Evolutionary conservation across 2,113 vertebrate species (phyloP), one percentile per base, ranked within the genome.

Genomic region (Cyphomyrus discorhynchus): DNA sequence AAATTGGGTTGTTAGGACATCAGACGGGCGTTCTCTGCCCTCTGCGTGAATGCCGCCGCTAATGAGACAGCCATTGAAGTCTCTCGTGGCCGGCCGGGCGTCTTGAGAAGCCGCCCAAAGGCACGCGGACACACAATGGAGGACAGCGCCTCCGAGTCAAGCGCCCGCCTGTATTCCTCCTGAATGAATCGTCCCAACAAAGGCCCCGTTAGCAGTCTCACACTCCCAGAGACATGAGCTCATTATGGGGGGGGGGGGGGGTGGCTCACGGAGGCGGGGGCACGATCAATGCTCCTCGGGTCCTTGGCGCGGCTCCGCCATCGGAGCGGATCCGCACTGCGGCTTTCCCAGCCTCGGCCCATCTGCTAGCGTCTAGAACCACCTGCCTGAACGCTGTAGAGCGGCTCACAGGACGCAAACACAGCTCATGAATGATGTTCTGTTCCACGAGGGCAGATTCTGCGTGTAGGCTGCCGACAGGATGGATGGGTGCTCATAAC

Each of bases 121-220:
- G 95, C 95, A 95, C 93, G 94, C 94, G 95, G 93, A 91, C 91
- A 42, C 93, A 93, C 93, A 93, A 93, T 93, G 93, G 92, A 93
- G 94, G 94, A 93, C 92, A 88, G 91, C 93, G 92, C 93, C 93
- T 94, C 94, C 92, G 93, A 92, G 94, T 95, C 94, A 93, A 94
- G 93, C 93, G 92, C 93, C 92, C 92, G 92, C 94, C 95, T 94
- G 95, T 94, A 93, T 94, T 94, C 94, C 95, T 94, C 95, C 95
- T 95, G 95, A 92, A 91, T 92, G 93, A 95, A 95, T 95, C 94
- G 94, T 94, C 89, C 93, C 94, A 92, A 96, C 95, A 96, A 96
- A 96, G 95, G 93, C 93, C 91, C 96, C 93, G 95, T 96, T 96
- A 96, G 95, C 93, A 93, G 93, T 91, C 90, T 86, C 90, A 85